These are phyloP conservation scores for Acyrthosiphon pisum DNA, from an alignment of 1,140 invertebrate genomes.

Conservation along the genomic window DNA sequence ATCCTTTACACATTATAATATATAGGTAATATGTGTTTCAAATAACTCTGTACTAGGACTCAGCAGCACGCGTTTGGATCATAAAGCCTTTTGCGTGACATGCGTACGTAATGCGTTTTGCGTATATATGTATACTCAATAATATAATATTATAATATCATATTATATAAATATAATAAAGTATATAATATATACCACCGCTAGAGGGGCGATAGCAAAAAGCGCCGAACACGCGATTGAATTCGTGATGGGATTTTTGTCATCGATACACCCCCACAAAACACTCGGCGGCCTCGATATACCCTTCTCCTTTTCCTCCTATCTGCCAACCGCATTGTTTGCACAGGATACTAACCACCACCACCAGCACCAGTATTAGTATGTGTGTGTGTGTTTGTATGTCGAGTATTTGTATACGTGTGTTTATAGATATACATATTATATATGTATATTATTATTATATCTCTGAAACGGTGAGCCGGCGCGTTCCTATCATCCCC, in stretches of 20 bases:
- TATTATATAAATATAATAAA: too few species aligned
- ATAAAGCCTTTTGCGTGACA: slow-evolving; percentile 20
- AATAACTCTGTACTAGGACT: not conserved
- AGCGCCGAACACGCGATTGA: slow-evolving; percentile 22
- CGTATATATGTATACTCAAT: not conserved
- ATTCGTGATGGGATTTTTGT: slow-evolving; percentile 56
- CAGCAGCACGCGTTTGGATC: not conserved
- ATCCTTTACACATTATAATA: not conserved
- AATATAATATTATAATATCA: not conserved
- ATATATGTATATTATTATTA: slow-evolving; percentile 1
- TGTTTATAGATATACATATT: not conserved
- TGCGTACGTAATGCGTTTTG: not conserved
- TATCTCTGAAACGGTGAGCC: not conserved
- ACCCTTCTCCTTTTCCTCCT: not conserved
- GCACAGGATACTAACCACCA: slow-evolving; percentile 21
- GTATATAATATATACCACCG: not conserved
- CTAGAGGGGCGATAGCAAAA: not conserved
- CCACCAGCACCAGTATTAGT: not conserved
- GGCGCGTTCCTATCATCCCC: not conserved
- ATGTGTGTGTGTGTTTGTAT: not conserved
- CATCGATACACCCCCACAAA: slow-evolving; percentile 40
- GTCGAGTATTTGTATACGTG: not conserved
- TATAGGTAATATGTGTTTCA: not conserved
- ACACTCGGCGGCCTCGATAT: not conserved
- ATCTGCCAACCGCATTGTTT: slow-evolving; percentile 46